Base-by-base conservation (phyloP, 2,888 invertebrate genomes). In the Tenthredo distinguenda region DNA sequence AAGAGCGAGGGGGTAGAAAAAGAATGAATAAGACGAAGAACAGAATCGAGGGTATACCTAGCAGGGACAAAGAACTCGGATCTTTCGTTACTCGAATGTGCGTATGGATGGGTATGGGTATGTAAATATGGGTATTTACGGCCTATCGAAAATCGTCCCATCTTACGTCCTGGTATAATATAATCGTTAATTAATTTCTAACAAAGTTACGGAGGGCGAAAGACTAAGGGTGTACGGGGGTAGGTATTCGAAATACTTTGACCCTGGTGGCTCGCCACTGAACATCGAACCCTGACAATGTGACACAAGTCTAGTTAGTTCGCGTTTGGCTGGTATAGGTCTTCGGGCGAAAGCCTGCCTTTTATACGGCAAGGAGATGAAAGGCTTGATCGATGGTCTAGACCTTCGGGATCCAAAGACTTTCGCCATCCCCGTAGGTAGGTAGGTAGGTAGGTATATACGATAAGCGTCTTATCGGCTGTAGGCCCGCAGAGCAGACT, bases 381-480 rank as follows among this genome's bases (percentile, higher is more conserved):
- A 86, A 86, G 87, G 86, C 84, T 87, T 88, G 88, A 88, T 88
- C 87, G 88, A 88, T 88, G 85, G 86, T 86, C 86, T 62, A 84
- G 50, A 62, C 62, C 62, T 77, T 55, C 10, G 31, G 50, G 31
- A 55, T 5, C 40, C 21, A 21, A 10, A 71, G 43, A 74, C 40
- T 31, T n/a, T 47, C 21, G 21, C 47, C n/a, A 18, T 74, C 40
- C n/a, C 34, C 26, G 7, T 68, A 26, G 34, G 55, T 50, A 50
- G 50, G 50, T 12, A 31, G 26, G 26, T 12, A 2, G 34, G n/a
- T n/a, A 34, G 40, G 21, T 26, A 26, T 81, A 85, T 65, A 85
- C 86, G 88, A 88, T 89, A 89, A 88, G 87, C 87, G 86, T 85
- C 87, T 88, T 88, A 87, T 87, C 87, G 86, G 81, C 40, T 26